phyloP scores from a whole-genome alignment of 2,113 vertebrate genomes.

The Lepisosteus oculatus region DNA sequence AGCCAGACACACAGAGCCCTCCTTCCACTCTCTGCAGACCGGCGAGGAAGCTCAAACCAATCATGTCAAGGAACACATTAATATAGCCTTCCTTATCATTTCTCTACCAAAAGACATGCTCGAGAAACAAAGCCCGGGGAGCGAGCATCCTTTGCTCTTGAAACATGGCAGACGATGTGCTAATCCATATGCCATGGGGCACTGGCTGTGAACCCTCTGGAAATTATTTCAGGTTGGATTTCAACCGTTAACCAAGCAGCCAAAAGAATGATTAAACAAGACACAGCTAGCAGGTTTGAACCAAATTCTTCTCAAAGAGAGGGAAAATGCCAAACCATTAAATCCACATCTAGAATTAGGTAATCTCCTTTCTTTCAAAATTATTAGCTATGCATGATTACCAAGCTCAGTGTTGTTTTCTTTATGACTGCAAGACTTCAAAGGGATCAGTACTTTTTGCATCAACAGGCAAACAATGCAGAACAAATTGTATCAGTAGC shows the following conservation, averaged over 20 bases:
- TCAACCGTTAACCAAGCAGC: conserved; percentile 18
- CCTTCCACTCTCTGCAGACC: conserved; percentile 15
- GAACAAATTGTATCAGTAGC: conserved; percentile 56
- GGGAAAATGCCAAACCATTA: conserved; percentile 5
- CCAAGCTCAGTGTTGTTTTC: conserved; percentile 41
- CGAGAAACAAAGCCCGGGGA: conserved; percentile 17
- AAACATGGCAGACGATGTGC: conserved; percentile 13
- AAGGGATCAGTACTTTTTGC: conserved; percentile 50
- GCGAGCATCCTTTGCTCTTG: conserved; percentile 25
- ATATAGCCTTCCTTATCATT: conserved; percentile 18
- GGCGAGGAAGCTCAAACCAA: conserved; percentile 7
- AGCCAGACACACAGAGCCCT: background rate
- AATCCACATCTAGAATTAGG: conserved; percentile 29
- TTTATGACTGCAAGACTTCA: conserved; percentile 52
- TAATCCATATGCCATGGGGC: conserved; percentile 23
- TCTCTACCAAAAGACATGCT: conserved; percentile 5
- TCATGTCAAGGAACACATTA: background rate
- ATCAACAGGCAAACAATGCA: conserved; percentile 53
- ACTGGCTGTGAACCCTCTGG: conserved; percentile 14
- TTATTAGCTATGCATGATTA: conserved; percentile 23
- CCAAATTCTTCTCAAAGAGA: conserved; percentile 18
- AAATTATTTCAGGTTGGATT: conserved; percentile 20
- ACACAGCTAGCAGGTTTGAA: conserved; percentile 17
- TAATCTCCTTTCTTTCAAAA: conserved; percentile 31
- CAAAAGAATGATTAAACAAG: conserved; percentile 21